Conservation (phyloP, 1,140 invertebrate genomes). For the Tetramorium alpestre region DNA sequence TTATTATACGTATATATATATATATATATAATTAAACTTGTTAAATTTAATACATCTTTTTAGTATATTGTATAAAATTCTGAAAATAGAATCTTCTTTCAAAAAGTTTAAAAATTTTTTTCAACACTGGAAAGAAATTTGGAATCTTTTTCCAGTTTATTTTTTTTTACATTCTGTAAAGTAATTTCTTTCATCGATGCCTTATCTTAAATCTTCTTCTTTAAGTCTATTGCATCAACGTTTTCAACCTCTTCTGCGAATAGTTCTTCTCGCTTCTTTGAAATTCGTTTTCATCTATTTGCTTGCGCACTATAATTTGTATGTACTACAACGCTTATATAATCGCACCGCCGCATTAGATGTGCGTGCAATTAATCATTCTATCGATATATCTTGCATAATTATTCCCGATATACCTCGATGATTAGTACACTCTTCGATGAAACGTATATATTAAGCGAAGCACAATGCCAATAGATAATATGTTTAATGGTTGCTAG, state of each 20-base stretch:
- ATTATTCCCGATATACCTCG: slow-evolving; percentile 64
- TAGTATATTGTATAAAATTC: background rate
- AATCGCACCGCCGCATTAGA: slow-evolving; percentile 3
- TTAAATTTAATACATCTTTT: background rate
- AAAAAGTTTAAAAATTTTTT: background rate
- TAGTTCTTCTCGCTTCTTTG: background rate
- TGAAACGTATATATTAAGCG: slow-evolving; percentile 65
- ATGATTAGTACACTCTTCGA: slow-evolving; percentile 58
- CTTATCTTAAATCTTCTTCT: background rate
- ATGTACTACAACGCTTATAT: background rate
- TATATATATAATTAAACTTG: background rate
- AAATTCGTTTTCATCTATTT: background rate
- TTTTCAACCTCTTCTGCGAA: background rate
- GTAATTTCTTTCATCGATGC: background rate
- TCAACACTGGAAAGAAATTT: background rate
- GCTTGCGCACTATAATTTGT: background rate
- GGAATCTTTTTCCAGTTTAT: background rate
- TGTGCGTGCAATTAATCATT: slow-evolving; percentile 47
- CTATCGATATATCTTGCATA: slow-evolving; percentile 51
- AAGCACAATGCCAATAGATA: slow-evolving; percentile 74
- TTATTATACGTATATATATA: background rate
- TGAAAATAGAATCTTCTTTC: background rate
- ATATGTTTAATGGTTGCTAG: slow-evolving; percentile 71
- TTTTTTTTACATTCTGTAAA: background rate
- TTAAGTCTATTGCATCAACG: background rate